These are phyloP conservation scores for Rhabdomys dilectus DNA, from an alignment of 2,113 vertebrate genomes.

Conservation along the genomic window DNA sequence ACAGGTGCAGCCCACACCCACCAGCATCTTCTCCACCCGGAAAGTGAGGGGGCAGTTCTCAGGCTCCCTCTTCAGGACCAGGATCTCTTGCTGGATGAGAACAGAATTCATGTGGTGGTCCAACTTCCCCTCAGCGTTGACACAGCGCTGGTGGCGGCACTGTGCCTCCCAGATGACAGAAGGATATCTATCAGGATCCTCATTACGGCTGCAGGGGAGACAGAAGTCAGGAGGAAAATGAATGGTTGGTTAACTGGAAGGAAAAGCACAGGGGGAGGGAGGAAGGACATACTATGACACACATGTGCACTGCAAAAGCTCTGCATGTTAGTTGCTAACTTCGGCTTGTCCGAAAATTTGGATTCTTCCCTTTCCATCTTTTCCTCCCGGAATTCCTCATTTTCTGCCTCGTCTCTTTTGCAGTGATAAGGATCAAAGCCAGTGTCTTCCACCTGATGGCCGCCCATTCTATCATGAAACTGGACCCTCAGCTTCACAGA, in stretches of 20 bases:
- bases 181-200: slow-evolving; percentile 85
- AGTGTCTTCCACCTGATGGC: neutral
- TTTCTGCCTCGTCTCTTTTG: neutral
- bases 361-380: no score
- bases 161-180: slow-evolving; percentile 79
- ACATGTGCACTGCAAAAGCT: neutral
- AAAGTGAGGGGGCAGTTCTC: slow-evolving; percentile 80
- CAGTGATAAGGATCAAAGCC: neutral
- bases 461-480: neutral
- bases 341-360: neutral
- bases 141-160: slow-evolving; percentile 79
- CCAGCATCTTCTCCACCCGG: slow-evolving; percentile 83
- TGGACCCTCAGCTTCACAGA: neutral
- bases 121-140: slow-evolving; percentile 54
- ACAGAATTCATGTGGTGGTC: slow-evolving; percentile 83
- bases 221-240: slow-evolving; percentile 17
- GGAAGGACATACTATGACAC: neutral
- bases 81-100: slow-evolving; percentile 87
- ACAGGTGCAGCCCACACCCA: slow-evolving; percentile 87
- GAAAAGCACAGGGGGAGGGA: neutral
- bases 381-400: neutral
- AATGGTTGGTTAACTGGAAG: neutral
- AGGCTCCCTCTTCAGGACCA: slow-evolving; percentile 82
- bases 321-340: neutral
- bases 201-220: slow-evolving; percentile 77